A percentile compares a stretch with the other conserved stretches of the same genome.
Conservation (phyloP, 2,888 invertebrate genomes). For the Coelogynopora nodosa region DNA sequence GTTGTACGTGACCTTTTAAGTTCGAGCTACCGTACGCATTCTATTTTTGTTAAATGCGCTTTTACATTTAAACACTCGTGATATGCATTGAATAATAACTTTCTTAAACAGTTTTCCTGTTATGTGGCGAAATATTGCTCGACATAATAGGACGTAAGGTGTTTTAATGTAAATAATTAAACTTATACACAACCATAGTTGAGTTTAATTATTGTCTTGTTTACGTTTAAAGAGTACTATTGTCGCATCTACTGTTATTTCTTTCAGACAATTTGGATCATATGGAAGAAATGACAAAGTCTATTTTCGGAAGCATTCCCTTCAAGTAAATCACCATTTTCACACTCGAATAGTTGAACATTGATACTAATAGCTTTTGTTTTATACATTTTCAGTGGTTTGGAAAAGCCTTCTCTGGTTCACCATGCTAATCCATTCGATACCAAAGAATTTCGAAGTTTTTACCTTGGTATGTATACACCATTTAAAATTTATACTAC, state of each 20-base stretch:
- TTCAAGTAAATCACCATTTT: conserved; percentile 25
- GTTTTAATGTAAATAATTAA: too few relatives aligned
- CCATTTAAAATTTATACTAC: background rate
- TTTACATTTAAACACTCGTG: too few relatives aligned
- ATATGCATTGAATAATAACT: too few relatives aligned
- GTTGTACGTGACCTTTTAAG: too few relatives aligned
- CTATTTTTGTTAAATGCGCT: too few relatives aligned
- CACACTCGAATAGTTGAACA: background rate
- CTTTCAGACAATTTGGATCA: conserved; percentile 30
- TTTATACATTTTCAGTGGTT: background rate
- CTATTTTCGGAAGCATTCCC: conserved; percentile 13
- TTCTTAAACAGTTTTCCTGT: too few relatives aligned
- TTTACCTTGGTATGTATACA: background rate
- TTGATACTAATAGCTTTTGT: too few relatives aligned
- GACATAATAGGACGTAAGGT: too few relatives aligned
- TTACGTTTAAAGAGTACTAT: too few relatives aligned
- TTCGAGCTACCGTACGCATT: too few relatives aligned
- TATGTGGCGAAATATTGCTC: too few relatives aligned
- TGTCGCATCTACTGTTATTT: conserved; percentile 26
- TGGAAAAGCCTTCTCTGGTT: background rate
- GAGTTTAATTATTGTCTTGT: background rate
- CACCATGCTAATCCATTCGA: conserved; percentile 17
- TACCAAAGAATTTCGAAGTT: background rate
- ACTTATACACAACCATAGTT: too few relatives aligned
- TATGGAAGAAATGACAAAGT: conserved; percentile 24